Conservation (phyloP, 2,797 vertebrate species). For the Manis pentadactyla region DNA sequence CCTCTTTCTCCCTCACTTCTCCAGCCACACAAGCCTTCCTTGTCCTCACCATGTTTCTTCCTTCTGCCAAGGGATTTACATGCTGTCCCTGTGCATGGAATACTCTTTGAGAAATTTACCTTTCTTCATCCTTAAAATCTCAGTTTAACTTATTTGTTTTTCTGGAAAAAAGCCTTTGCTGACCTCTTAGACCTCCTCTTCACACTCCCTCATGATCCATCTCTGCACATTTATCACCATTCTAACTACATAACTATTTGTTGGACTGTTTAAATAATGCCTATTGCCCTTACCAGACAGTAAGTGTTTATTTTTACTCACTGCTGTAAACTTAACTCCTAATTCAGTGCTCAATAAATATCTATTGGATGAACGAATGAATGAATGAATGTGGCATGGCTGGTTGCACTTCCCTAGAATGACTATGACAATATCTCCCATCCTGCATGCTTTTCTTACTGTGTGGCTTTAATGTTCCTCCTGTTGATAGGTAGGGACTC, state of each 20-base stretch:
- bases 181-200: neutral
- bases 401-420: constrained; percentile 34
- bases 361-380: constrained; percentile 26
- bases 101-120: neutral
- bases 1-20: neutral
- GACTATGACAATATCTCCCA: neutral
- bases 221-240: neutral
- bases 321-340: neutral
- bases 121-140: neutral
- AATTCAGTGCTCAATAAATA: constrained; percentile 28
- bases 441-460: neutral
- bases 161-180: neutral
- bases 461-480: neutral
- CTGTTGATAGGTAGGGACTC: neutral
- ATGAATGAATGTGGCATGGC: neutral
- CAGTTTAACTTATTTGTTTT: neutral
- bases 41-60: neutral
- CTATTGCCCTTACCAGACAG: neutral
- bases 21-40: neutral
- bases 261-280: neutral
- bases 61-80: neutral
- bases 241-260: neutral
- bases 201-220: neutral
- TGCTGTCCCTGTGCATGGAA: neutral
- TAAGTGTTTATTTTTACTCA: neutral